Base-by-base conservation (phyloP, 2,888 invertebrate species). In the Pseudococcus jackbeardsleyi region DNA sequence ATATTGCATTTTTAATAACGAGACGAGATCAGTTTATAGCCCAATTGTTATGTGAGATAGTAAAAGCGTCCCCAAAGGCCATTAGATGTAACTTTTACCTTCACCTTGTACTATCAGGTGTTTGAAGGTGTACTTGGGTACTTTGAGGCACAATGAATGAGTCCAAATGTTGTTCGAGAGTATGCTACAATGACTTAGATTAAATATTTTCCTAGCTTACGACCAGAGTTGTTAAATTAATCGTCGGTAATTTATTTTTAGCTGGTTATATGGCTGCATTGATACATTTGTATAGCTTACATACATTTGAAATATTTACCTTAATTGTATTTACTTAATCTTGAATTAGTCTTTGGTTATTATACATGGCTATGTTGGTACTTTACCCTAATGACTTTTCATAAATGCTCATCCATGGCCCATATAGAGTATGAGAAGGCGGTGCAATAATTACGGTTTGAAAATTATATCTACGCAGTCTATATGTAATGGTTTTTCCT, bases 241-340 rank as follows among this genome's bases (percentile, higher is more conserved):
- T 85, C 64, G 85, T 11, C n/a, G 1, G 85, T 59, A 59, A 85
- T 85, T 85, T 39, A 85, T 85, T 64, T 85, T 19, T 54, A n/a
- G 39, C 85, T 85, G n/a, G 64, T 85, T 85, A 84, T 54, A 84
- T 26, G 50, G 59, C 39, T 59, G 19, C 54, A 85, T 19, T 85
- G 85, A 85, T 54, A 54, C 33, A 54, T 84, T 39, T 79, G 33
- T 46, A 84, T 33, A 84, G 22, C 22, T 22, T 33, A 42, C 46
- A 82, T 82, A 22, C 46, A 84, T 64, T 85, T 85, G 42, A 82
- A 54, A 85, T 64, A 50, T 85, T 64, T 64, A 22, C 26, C 64
- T 85, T 85, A 85, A 85, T 85, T 85, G 64, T 85, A 85, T 85
- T 85, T 85, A 42, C 85, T 85, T 85, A 85, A 85, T 59, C 42